Percentiles rank a stretch among this genome's conserved stretches.
Conservation (phyloP, 2,113 vertebrate genomes). For the Penelope pileata region DNA sequence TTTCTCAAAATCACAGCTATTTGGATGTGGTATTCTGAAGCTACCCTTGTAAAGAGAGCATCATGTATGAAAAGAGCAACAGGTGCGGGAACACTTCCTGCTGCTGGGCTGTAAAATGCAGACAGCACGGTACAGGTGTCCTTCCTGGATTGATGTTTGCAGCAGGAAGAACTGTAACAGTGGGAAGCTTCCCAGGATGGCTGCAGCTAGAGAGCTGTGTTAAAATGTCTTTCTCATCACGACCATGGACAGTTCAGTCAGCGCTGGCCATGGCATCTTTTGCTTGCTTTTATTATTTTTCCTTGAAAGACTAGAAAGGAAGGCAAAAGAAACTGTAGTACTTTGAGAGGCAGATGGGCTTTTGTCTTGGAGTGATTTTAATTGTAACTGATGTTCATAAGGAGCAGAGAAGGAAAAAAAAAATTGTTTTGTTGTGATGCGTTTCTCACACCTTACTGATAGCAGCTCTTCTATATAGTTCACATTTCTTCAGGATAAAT, state of each 20-base stretch:
- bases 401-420: not conserved
- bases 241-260: not conserved
- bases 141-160: not conserved
- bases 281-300: not conserved
- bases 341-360: not conserved
- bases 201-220: not conserved
- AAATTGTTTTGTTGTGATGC: not conserved
- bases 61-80: not conserved
- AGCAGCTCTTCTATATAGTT: not conserved
- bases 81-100: not conserved
- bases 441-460: not conserved
- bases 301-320: not conserved
- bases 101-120: not conserved
- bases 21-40: not conserved
- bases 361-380: not conserved
- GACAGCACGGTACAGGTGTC: not conserved
- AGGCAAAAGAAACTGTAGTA: not conserved
- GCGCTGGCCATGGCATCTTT: not conserved
- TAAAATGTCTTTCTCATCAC: not conserved
- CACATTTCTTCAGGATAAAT: not conserved
- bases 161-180: not conserved
- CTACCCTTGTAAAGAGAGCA: not conserved
- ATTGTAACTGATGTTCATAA: not conserved
- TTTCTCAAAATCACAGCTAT: not conserved
- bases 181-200: not conserved